Evolutionary conservation across 2,113 vertebrate genomes (phyloP).

Genomic region (Coreoperca whiteheadi): DNA sequence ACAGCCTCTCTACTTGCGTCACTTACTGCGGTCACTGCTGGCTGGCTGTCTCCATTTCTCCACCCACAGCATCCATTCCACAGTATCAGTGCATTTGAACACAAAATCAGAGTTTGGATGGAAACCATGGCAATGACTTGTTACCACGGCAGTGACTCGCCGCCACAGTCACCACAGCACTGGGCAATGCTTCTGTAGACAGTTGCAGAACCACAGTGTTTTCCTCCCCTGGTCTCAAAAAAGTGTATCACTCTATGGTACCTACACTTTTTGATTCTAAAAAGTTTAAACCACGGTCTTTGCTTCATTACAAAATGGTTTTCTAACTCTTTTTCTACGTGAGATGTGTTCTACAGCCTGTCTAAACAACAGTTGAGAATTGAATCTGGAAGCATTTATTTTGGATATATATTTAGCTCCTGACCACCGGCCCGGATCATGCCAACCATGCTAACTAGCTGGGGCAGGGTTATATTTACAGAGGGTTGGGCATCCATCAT

Average conservation of each 20-base stretch:
- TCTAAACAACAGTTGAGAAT: slow-evolving; percentile 75
- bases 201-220: slow-evolving; percentile 61
- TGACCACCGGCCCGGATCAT: slow-evolving; percentile 79
- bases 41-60: slow-evolving; percentile 49
- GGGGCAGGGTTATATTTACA: slow-evolving; percentile 82
- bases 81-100: slow-evolving; percentile 63
- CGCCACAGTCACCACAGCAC: slow-evolving; percentile 69
- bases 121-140: slow-evolving; percentile 80
- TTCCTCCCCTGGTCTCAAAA: slow-evolving; percentile 68
- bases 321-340: slow-evolving; percentile 50
- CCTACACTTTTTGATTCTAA: slow-evolving; percentile 18
- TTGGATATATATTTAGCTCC: slow-evolving; percentile 81
- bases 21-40: slow-evolving; percentile 66
- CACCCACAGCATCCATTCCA: slow-evolving; percentile 73
- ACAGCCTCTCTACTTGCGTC: slow-evolving; percentile 68
- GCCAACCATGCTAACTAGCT: slow-evolving; percentile 85
- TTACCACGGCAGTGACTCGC: slow-evolving; percentile 74
- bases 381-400: slow-evolving; percentile 83
- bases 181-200: slow-evolving; percentile 65
- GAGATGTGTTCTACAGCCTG: slow-evolving; percentile 56
- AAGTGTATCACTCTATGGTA: slow-evolving; percentile 55
- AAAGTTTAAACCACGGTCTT: slow-evolving; percentile 20
- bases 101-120: slow-evolving; percentile 66
- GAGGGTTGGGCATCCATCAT: slow-evolving; percentile 80
- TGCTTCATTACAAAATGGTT: slow-evolving; percentile 42